Percentiles rank a stretch among this genome's conserved stretches.
These are phyloP conservation scores for Linnaemya tessellans DNA, from an alignment of 2,888 invertebrate genomes.

Conservation along the genomic window DNA sequence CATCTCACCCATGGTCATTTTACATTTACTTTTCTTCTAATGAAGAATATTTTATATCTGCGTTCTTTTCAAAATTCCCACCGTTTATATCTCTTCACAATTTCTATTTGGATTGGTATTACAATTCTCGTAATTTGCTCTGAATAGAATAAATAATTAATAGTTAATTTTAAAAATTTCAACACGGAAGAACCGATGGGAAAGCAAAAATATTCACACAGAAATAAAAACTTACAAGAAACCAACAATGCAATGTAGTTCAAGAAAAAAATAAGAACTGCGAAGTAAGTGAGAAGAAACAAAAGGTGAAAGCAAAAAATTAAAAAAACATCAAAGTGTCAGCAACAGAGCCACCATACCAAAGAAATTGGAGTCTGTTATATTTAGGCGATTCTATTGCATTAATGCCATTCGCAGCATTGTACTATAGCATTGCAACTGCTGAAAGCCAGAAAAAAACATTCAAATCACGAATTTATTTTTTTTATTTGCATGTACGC, in stretches of 20 bases:
- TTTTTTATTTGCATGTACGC: too few species aligned
- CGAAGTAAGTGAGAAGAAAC: conserved; percentile 31
- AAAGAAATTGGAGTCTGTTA: too few species aligned
- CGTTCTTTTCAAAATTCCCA: conserved; percentile 33
- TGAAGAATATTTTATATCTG: conserved; percentile 11
- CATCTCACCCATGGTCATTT: conserved; percentile 87
- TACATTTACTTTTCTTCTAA: conserved; percentile 66
- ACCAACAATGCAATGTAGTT: conserved; percentile 67
- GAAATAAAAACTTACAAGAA: conserved; percentile 72
- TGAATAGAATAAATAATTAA: conserved; percentile 65
- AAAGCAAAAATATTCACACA: conserved; percentile 71
- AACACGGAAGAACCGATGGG: conserved; percentile 64
- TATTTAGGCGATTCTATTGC: too few species aligned
- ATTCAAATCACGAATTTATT: too few species aligned
- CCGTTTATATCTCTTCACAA: conserved; percentile 13
- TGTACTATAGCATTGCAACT: too few species aligned
- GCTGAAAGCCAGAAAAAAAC: too few species aligned
- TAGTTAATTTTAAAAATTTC: conserved; percentile 60
- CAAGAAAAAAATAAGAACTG: conserved; percentile 33
- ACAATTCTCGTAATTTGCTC: conserved; percentile 44
- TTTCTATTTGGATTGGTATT: conserved; percentile 34
- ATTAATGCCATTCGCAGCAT: too few species aligned
- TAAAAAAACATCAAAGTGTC: conserved; percentile 45
- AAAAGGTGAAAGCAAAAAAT: conserved; percentile 56
- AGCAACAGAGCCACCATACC: conserved; percentile 28